phyloP scores from a whole-genome alignment of 2,797 vertebrate species.

The Synaphobranchus kaupii region DNA sequence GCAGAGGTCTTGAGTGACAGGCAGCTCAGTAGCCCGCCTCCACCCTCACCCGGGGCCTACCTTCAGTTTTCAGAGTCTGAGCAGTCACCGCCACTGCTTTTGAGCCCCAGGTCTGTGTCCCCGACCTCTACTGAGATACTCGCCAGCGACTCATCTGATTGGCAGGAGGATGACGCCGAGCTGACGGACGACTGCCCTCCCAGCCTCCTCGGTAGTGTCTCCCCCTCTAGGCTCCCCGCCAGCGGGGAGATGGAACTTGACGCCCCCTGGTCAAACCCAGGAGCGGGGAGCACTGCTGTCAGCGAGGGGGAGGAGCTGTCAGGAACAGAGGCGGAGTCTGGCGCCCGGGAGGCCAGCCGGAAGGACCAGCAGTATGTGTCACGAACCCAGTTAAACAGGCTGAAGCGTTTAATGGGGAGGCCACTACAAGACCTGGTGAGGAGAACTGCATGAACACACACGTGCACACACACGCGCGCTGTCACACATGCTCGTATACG shows the following conservation, averaged over 20 bases:
- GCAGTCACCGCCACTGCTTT: neutral
- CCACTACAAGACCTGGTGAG: slow-evolving; percentile 55
- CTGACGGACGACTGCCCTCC: slow-evolving; percentile 34
- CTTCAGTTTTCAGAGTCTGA: neutral
- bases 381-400: slow-evolving; percentile 53
- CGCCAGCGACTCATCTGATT: slow-evolving; percentile 38
- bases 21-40: neutral
- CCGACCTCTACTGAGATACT: slow-evolving; percentile 41
- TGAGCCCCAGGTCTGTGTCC: neutral
- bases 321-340: slow-evolving; percentile 28
- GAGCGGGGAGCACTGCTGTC: slow-evolving; percentile 44
- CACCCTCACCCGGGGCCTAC: neutral
- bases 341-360: slow-evolving; percentile 45
- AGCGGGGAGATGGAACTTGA: slow-evolving; percentile 26
- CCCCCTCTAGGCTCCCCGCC: slow-evolving; percentile 24
- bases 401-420: slow-evolving; percentile 53
- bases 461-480: too few relatives aligned
- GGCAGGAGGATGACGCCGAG: slow-evolving; percentile 32
- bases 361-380: slow-evolving; percentile 62
- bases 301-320: slow-evolving; percentile 41
- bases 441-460: neutral
- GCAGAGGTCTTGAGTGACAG: neutral
- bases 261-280: neutral
- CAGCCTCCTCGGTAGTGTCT: slow-evolving; percentile 16
- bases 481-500: neutral